Evolutionary conservation across 2,797 vertebrate species (phyloP), one percentile per base, ranked within the genome.

Genomic region (Sparus aurata): DNA sequence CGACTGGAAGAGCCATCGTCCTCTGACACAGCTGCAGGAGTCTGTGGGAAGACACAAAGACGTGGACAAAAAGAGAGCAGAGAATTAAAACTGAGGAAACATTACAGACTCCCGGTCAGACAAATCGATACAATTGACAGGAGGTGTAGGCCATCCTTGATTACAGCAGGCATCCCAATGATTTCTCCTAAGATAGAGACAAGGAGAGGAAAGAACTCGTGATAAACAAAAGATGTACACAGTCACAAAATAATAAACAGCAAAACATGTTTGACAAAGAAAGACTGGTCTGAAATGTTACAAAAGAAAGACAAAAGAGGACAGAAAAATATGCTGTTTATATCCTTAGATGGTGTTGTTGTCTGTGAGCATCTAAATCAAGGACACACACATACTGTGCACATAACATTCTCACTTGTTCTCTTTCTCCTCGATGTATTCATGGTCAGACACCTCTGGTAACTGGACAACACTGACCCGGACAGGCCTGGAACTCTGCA

Each of bases 361-460:
- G 30, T 27, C 9, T 23, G 8, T 23, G 8, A 22, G 27, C 4
- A 9, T 53, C 4, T 23, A 27, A 12, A 18, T 11, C 22, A 5
- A 25, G 5, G 20, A 68, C 25, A 38, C 18, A 52, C 2, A 53
- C 11, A 58, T 5, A 11, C 0, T 27, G 27, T 25, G 13, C 13
- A 73, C 6, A 46, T 17, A 22, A 30, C 18, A 45, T 4, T 76
- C 95, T 91, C 76, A 99, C 98, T 98, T 96, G 93, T 98, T 99
- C 87, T 99, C 98, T 83, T 99, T 99, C 90, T 99, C 98, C 84
- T 99, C 98, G 1, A 99, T 98, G 92, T 97, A 99, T 89, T 99
- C 98, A 0, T 99, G 98, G 86, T 99, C 98, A 46, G 97, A 99
- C 71, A 99, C 97, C 85, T 99, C 98, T 0, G 98, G 98, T 73